These are phyloP conservation scores for Holothuria scabra DNA, from an alignment of 53 echinoderm and acorn worm species.

Conservation along the genomic window DNA sequence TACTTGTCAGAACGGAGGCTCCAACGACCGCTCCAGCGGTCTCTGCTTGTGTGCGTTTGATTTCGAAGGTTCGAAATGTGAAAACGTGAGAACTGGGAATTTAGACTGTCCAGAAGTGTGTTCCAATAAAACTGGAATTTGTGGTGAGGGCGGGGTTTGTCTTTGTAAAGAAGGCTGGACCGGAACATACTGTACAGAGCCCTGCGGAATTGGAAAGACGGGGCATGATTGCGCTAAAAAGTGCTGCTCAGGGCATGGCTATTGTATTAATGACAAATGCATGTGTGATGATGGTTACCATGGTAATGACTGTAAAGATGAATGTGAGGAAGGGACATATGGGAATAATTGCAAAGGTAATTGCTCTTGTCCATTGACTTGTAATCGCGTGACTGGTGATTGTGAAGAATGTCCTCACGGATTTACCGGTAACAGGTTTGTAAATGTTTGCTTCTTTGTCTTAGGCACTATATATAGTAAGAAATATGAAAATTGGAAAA, in stretches of 20 bases:
- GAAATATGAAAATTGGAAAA: too few relatives aligned
- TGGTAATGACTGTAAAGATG: not conserved
- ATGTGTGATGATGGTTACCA: not conserved
- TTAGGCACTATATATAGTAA: too few relatives aligned
- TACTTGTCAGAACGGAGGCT: too few relatives aligned
- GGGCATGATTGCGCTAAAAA: not conserved
- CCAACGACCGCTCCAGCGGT: too few relatives aligned
- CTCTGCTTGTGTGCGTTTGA: too few relatives aligned
- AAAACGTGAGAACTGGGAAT: too few relatives aligned
- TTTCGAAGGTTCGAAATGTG: too few relatives aligned
- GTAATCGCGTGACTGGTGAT: constrained; percentile 8
- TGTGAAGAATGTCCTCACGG: not conserved
- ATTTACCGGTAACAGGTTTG: not conserved
- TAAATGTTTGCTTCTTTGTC: too few relatives aligned
- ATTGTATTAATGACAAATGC: not conserved
- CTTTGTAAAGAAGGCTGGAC: not conserved
- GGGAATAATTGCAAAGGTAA: not conserved
- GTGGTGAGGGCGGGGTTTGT: not conserved
- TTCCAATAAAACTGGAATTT: not conserved
- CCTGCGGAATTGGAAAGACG: not conserved
- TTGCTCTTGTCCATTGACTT: not conserved
- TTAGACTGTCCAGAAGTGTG: too few relatives aligned
- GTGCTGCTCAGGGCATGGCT: constrained; percentile 17
- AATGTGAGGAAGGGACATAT: constrained; percentile 7
- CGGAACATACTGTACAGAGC: constrained; percentile 6